Evolutionary conservation across 2,888 invertebrate genomes (phyloP), one percentile per base, ranked within the genome.

Genomic region (Agrochola lychnidis): DNA sequence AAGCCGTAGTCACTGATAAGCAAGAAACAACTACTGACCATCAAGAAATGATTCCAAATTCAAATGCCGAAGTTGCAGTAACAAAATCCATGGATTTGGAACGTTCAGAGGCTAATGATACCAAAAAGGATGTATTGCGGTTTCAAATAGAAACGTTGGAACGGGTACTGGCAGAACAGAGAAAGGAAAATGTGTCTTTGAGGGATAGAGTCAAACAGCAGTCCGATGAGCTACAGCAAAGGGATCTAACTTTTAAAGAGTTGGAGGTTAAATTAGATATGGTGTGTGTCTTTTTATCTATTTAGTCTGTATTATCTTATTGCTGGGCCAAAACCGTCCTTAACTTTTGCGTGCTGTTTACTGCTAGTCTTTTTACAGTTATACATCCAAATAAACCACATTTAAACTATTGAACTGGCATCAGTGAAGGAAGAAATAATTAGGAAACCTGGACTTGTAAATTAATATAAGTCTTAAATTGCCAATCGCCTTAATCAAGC

Each of bases 241-340:
- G 94, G 82, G 96, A 97, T 76, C 90, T 92, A 9, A 92, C 88
- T 0, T 95, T 94, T 40, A 97, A 95, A 81, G 97, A 97, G 16
- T 88, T 97, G 51, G 97, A 97, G 84, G 82, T 83, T n/a, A 97
- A 97, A 90, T 88, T 97, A 63, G 97, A 97, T 86, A 85, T 93
- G 92, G 97, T 97, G 89, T 91, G 93, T 89, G 0, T 45, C 7
- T 36, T 22, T 78, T 9, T 40, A 40, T 36, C 3, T 57, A 25
- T 30, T 19, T 30, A 14, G 22, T 16, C 1, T 6, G 22, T 73
- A 12, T 22, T 14, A 22, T 42, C 19, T 42, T 42, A 40, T 1
- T 0, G 61, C 42, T 25, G n/a, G 22, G 9, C 30, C 19, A 19
- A 19, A 4, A 4, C 9, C 7, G 0, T 7, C 9, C 48, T 48